Percentiles rank a stretch among this genome's conserved stretches.
Conservation (phyloP, 2,113 vertebrate species). For the Todiramphus saurophagus region DNA sequence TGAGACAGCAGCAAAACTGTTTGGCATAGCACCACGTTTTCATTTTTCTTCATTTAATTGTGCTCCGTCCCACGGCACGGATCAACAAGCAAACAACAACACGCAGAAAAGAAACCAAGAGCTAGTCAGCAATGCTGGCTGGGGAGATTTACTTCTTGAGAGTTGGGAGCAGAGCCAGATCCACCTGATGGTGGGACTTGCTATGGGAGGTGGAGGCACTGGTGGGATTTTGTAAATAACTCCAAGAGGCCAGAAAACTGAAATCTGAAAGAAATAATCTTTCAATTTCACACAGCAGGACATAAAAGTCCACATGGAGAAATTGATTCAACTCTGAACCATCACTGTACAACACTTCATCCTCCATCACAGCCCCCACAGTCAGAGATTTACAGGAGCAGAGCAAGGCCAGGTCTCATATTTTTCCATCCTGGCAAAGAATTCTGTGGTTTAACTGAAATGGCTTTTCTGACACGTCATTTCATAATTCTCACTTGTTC, state of each 20-base stretch:
- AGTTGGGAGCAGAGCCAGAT: neutral
- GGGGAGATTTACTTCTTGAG: neutral
- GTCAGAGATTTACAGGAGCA: slow-evolving; percentile 54
- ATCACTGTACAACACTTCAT: slow-evolving; percentile 30
- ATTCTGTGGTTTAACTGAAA: slow-evolving; percentile 44
- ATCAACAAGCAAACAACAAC: slow-evolving; percentile 47
- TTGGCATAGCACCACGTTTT: slow-evolving; percentile 11
- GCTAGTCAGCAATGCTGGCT: neutral
- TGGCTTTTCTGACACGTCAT: slow-evolving; percentile 4
- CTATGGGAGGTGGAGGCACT: neutral
- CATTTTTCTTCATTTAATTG: slow-evolving; percentile 64
- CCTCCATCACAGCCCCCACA: slow-evolving; percentile 28
- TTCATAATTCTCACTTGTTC: neutral
- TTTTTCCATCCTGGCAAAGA: slow-evolving; percentile 25
- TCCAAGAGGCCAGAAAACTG: neutral
- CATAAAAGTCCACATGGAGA: slow-evolving; percentile 57
- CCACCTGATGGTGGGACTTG: neutral
- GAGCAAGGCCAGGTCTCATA: slow-evolving; percentile 13
- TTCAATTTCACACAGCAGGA: slow-evolving; percentile 64
- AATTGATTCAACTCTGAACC: slow-evolving; percentile 48
- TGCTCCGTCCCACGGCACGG: neutral
- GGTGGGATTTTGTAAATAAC: neutral
- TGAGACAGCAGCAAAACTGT: slow-evolving; percentile 48
- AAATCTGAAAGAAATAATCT: slow-evolving; percentile 41
- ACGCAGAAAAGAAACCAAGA: slow-evolving; percentile 4